These are phyloP conservation scores for Leptopilina myrica DNA, from an alignment of 2,888 invertebrate species.

Conservation along the genomic window DNA sequence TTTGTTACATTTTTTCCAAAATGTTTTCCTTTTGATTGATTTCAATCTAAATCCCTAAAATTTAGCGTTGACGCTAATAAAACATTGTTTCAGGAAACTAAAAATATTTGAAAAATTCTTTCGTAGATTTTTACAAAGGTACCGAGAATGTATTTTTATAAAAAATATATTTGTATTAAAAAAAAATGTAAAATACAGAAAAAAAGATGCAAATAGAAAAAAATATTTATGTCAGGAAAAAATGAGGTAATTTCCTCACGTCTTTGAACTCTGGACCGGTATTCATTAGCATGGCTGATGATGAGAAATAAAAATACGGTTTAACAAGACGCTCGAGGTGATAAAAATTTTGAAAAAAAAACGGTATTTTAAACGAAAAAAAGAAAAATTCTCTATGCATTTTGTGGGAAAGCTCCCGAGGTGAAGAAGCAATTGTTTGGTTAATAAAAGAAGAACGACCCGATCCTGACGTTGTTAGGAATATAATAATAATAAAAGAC, in stretches of 20 bases:
- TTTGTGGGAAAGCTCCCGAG: constrained; percentile 33
- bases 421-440: constrained; percentile 15
- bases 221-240: not conserved
- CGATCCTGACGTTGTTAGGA: constrained; percentile 5
- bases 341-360: too few relatives aligned
- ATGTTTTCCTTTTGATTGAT: too few relatives aligned
- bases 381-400: not conserved
- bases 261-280: constrained; percentile 16
- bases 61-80: too few relatives aligned
- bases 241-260: not conserved
- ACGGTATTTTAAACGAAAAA: too few relatives aligned
- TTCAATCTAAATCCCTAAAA: too few relatives aligned
- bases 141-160: too few relatives aligned
- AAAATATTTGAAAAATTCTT: too few relatives aligned
- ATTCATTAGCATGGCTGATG: not conserved
- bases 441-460: constrained; percentile 13
- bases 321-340: too few relatives aligned
- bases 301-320: not conserved
- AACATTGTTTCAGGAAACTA: too few relatives aligned
- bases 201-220: not conserved
- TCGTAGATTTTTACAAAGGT: too few relatives aligned
- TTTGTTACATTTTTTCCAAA: too few relatives aligned
- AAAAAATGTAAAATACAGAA: not conserved
- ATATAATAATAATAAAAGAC: constrained; percentile 1
- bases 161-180: too few relatives aligned